Evolutionary conservation across 2,888 invertebrate genomes (phyloP).

Genomic region (Syrphus vitripennis): DNA sequence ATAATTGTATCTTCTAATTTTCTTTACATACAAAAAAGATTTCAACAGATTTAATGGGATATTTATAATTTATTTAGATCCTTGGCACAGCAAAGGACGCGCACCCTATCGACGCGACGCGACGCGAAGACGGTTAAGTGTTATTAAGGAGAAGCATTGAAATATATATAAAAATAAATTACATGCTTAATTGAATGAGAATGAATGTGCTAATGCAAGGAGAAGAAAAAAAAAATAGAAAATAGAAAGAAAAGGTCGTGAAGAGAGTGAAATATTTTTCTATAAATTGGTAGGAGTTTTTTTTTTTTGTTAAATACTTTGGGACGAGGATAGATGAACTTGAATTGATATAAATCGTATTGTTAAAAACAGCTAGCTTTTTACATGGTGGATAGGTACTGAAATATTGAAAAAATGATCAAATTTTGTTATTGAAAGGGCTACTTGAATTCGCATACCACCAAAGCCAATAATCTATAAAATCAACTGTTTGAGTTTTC

Average conservation of each 20-base stretch:
- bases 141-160: constrained; percentile 10
- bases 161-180: constrained; percentile 10
- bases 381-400: background rate
- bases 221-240: too few relatives aligned
- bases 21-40: background rate
- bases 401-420: too few relatives aligned
- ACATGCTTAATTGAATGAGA: constrained; percentile 15
- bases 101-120: background rate
- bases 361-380: background rate
- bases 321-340: background rate
- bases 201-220: background rate
- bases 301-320: too few relatives aligned
- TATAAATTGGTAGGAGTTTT: too few relatives aligned
- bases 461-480: too few relatives aligned
- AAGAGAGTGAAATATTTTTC: background rate
- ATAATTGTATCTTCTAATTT: constrained; percentile 12
- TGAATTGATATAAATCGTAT: background rate
- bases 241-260: background rate
- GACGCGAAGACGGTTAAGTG: background rate
- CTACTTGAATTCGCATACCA: too few relatives aligned
- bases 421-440: too few relatives aligned
- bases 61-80: constrained; percentile 9
- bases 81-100: background rate
- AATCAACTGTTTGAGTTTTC: too few relatives aligned
- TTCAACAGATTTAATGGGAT: constrained; percentile 14